Percentiles rank a stretch among this genome's conserved stretches.
Evolutionary conservation across 2,113 vertebrate species (phyloP).

Genomic region (Marmota monax): DNA sequence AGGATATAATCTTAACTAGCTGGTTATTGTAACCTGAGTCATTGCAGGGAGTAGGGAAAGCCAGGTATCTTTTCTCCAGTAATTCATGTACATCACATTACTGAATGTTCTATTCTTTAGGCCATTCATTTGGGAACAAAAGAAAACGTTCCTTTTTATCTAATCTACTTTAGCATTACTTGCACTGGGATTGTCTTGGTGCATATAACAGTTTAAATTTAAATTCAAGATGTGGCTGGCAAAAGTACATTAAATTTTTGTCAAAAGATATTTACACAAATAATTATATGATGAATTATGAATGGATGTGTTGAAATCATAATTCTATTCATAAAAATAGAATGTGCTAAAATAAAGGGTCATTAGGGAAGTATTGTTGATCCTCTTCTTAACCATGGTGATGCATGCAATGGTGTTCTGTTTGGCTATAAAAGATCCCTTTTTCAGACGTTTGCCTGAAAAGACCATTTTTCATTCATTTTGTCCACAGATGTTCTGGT

Average conservation of each 20-base stretch:
- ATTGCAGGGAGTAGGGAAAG: not conserved
- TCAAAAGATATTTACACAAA: conserved; percentile 77
- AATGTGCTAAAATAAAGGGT: conserved; percentile 79
- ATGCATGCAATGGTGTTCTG: conserved; percentile 72
- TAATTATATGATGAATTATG: conserved; percentile 71
- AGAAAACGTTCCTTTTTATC: conserved; percentile 28
- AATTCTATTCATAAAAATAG: conserved; percentile 77
- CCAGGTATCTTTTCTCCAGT: not conserved
- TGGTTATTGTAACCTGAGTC: conserved; percentile 35
- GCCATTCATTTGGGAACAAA: conserved; percentile 15
- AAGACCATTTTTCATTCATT: conserved; percentile 79
- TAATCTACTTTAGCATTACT: conserved; percentile 23
- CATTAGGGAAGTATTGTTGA: conserved; percentile 77
- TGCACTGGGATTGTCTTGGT: not conserved
- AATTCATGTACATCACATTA: not conserved
- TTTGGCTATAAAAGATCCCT: conserved; percentile 75
- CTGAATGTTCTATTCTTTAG: not conserved
- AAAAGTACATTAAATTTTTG: conserved; percentile 59
- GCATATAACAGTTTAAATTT: conserved; percentile 62
- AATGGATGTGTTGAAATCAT: conserved; percentile 72
- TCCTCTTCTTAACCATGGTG: conserved; percentile 61
- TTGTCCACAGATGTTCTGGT: conserved; percentile 80
- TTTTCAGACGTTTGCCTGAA: conserved; percentile 77
- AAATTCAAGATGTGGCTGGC: conserved; percentile 64
- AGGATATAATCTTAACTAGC: conserved; percentile 50